Evolutionary conservation across 2,797 vertebrate species (phyloP).

Genomic region (Prunella strophiata): DNA sequence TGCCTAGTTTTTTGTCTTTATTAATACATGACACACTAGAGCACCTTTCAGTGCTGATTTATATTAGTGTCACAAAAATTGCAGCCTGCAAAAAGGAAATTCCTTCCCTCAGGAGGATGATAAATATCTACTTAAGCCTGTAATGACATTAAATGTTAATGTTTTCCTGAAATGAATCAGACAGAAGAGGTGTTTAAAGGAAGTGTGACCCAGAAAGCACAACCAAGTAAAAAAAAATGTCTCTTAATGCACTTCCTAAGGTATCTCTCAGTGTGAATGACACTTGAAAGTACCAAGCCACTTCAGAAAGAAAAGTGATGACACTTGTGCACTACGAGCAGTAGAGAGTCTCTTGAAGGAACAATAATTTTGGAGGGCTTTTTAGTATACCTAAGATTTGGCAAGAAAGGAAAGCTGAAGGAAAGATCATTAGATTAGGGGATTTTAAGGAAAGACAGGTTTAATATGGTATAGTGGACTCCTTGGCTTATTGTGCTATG

Average conservation of each 20-base stretch:
- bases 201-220: slow-evolving; percentile 11
- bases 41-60: slow-evolving; percentile 26
- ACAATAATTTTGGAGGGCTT: not conserved
- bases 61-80: slow-evolving; percentile 20
- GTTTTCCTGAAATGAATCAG: slow-evolving; percentile 30
- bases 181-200: slow-evolving; percentile 6
- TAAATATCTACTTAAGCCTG: slow-evolving; percentile 23
- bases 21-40: not conserved
- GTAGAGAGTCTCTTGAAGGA: not conserved
- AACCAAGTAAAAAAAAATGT: not conserved
- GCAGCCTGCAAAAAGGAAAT: not conserved
- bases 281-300: not conserved
- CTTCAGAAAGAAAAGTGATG: slow-evolving; percentile 3
- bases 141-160: slow-evolving; percentile 36
- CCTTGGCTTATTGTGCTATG: not conserved
- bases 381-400: not conserved
- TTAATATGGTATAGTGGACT: not conserved
- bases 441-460: not conserved
- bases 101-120: not conserved
- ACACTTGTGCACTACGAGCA: not conserved
- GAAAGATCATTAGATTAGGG: not conserved
- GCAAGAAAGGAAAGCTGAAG: not conserved
- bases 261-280: not conserved
- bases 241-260: slow-evolving; percentile 5
- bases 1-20: slow-evolving; percentile 28